Conservation (phyloP, 2,888 invertebrate genomes). For the Nudaria mundana region DNA sequence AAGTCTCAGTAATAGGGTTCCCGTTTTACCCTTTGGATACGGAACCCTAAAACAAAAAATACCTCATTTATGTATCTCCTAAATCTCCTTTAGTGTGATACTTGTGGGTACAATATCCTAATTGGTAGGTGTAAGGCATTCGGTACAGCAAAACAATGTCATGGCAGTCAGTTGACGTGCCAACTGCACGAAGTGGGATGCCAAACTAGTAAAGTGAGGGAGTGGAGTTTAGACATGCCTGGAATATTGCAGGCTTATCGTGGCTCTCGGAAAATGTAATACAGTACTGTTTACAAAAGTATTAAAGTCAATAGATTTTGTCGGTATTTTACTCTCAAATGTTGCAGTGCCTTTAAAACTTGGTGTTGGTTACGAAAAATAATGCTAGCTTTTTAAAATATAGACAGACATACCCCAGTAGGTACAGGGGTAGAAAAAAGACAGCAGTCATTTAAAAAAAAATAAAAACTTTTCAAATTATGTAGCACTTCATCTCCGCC, state of each 20-base stretch:
- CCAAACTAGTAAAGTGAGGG: conserved; percentile 19
- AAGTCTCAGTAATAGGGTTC: no score
- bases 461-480: no score
- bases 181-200: conserved; percentile 9
- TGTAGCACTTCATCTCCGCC: no score
- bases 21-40: no score
- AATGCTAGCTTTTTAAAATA: no score
- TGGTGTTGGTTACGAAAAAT: no score
- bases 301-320: background rate
- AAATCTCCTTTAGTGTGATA: no score
- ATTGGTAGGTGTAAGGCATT: background rate
- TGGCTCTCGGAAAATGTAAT: background rate
- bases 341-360: no score
- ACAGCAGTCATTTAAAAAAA: no score
- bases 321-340: background rate
- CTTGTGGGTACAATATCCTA: background rate
- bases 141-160: conserved; percentile 5
- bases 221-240: conserved; percentile 11
- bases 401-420: no score
- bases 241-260: conserved; percentile 15
- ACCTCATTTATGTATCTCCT: background rate
- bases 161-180: conserved; percentile 8
- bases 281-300: background rate
- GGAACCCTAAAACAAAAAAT: background rate
- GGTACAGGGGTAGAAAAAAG: no score